A percentile compares a stretch with the other conserved stretches of the same genome.
Evolutionary conservation across 1,140 invertebrate genomes (phyloP).

Genomic region (Portunus trituberculatus): DNA sequence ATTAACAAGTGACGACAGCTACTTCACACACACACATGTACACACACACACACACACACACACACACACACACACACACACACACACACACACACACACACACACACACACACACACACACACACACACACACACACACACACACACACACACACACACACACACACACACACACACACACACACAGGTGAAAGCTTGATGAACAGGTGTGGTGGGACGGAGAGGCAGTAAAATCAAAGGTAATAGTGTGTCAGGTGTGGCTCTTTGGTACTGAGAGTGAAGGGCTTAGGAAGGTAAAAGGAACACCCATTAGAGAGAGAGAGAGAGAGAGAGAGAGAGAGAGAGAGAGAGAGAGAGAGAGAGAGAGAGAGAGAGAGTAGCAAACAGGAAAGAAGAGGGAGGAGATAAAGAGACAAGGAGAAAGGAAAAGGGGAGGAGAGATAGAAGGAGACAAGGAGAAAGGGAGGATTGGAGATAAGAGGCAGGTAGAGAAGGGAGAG

Average conservation of each 20-base stretch:
- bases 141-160: conserved; percentile 43
- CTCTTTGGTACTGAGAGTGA: not conserved
- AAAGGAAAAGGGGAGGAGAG: not conserved
- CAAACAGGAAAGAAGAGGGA: not conserved
- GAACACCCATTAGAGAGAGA: not conserved
- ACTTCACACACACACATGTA: not conserved
- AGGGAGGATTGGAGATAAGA: not conserved
- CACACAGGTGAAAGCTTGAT: not conserved
- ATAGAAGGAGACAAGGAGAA: too few relatives aligned
- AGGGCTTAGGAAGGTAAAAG: not conserved
- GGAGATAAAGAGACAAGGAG: not conserved
- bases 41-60: conserved; percentile 46
- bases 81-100: conserved; percentile 47
- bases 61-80: conserved; percentile 50
- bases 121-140: conserved; percentile 52
- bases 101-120: conserved; percentile 27
- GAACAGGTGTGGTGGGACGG: not conserved
- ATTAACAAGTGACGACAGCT: not conserved
- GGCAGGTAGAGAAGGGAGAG: not conserved
- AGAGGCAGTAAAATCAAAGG: not conserved
- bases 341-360: not conserved
- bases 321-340: not conserved
- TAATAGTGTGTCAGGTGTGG: not conserved
- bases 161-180: conserved; percentile 55
- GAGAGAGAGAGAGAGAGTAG: not conserved